Evolutionary conservation across 2,888 invertebrate genomes (phyloP).

Genomic region (Eupithecia pulchellata): DNA sequence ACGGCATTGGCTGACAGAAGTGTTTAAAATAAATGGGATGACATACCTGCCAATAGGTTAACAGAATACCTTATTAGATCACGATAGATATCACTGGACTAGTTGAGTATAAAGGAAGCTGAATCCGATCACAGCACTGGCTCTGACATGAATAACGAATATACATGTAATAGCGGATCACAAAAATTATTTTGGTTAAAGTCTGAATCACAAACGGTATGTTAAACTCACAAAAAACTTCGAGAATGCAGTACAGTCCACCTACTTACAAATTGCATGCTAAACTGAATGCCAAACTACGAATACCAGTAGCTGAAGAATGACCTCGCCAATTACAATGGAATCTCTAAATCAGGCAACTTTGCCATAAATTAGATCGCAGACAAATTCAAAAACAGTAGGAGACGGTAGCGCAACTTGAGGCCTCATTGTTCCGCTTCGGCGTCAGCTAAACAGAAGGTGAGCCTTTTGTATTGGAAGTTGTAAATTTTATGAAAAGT

Average conservation of each 20-base stretch:
- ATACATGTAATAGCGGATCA: neutral
- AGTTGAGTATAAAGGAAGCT: neutral
- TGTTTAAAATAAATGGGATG: neutral
- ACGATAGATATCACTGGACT: neutral
- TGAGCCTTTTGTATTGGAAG: slow-evolving; percentile 79
- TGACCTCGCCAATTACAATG: slow-evolving; percentile 78
- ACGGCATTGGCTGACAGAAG: neutral
- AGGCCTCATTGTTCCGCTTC: slow-evolving; percentile 77
- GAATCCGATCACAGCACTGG: neutral
- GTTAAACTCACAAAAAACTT: slow-evolving; percentile 22
- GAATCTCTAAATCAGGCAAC: slow-evolving; percentile 76
- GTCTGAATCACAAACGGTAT: neutral
- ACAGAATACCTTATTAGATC: neutral
- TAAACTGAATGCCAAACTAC: slow-evolving; percentile 67
- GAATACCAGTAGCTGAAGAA: slow-evolving; percentile 63
- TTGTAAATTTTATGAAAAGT: slow-evolving; percentile 86
- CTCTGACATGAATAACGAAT: neutral
- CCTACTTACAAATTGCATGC: slow-evolving; percentile 59
- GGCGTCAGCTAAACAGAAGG: slow-evolving; percentile 85
- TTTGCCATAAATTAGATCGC: slow-evolving; percentile 77
- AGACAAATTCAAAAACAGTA: slow-evolving; percentile 85
- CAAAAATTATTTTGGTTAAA: neutral
- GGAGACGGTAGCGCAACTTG: slow-evolving; percentile 83
- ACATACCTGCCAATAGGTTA: neutral
- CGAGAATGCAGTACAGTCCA: slow-evolving; percentile 45